Conservation (phyloP, 2,797 vertebrate genomes). For the Acrossocheilus fasciatus region DNA sequence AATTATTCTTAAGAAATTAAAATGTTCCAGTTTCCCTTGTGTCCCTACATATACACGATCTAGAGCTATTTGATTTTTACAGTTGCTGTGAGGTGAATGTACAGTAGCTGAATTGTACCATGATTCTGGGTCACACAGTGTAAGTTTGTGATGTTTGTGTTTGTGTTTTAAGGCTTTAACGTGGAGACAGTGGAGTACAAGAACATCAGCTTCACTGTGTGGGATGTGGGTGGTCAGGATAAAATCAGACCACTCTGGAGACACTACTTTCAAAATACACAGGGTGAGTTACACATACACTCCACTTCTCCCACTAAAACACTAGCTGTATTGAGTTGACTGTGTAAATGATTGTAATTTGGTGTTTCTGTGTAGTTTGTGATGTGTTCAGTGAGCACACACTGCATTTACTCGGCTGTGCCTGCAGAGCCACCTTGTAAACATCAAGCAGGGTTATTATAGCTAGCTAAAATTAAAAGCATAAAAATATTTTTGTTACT, state of each 20-base stretch:
- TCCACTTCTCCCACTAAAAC: background rate
- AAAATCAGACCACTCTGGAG: conserved; percentile 84
- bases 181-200: conserved; percentile 85
- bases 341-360: background rate
- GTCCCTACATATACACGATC: background rate
- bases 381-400: background rate
- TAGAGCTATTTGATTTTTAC: background rate
- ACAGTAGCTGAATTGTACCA: background rate
- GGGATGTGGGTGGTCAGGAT: conserved; percentile 85
- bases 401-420: background rate
- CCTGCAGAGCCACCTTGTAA: background rate
- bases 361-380: background rate
- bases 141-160: conserved; percentile 22
- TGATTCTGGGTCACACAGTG: background rate
- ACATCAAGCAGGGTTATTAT: background rate
- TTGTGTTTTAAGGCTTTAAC: conserved; percentile 76
- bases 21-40: background rate
- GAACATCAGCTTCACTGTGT: conserved; percentile 87
- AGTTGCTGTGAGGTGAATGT: background rate
- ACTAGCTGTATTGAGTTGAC: background rate
- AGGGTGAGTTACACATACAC: conserved; percentile 53
- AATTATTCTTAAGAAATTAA: background rate
- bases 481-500: background rate
- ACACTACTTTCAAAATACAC: conserved; percentile 72
- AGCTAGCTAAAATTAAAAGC: background rate